Evolutionary conservation across 2,113 vertebrate genomes (phyloP), one percentile per base, ranked within the genome.

Genomic region (Scolopax mira): DNA sequence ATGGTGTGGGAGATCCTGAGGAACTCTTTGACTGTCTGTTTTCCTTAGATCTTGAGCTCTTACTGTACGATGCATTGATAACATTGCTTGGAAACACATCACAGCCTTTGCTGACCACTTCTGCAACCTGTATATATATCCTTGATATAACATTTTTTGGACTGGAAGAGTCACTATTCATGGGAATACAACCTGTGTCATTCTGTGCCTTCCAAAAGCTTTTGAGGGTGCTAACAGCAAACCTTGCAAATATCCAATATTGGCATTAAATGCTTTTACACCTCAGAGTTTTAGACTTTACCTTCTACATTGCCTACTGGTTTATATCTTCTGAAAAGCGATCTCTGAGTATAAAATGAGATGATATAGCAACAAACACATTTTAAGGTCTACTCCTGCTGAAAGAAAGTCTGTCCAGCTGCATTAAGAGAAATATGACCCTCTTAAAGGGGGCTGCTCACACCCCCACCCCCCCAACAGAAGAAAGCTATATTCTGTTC

Each of bases 351-450:
- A 85, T 85, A 74, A 94, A 94, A 91, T 61, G 30, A 89, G 73
- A 87, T 75, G 31, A 81, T 85, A 64, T 7, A 85, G 84, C 39
- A 90, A 79, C 22, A 66, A 82, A 64, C 33, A 67, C 25, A 85
- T 93, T 71, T 75, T 35, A 81, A 94, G 69, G 35, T 60, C 55
- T 82, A 9, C 25, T 86, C 15, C 46, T 78, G n/a, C 51, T 67
- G 55, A 83, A 89, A 75, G 79, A 61, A 85, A 80, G 25, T 51
- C n/a, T 79, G 55, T 81, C 87, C 65, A 89, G 42, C 42, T 93
- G 54, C 70, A 60, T 79, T 87, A 91, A 87, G 79, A 96, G 81
- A 94, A 87, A 94, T 94, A 81, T 31, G 78, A 93, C 33, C 21
- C 39, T 87, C 60, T 91, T 82, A 79, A 89, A 85, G 19, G 62